phyloP scores from a whole-genome alignment of 2,113 vertebrate genomes.

The Carollia perspicillata region DNA sequence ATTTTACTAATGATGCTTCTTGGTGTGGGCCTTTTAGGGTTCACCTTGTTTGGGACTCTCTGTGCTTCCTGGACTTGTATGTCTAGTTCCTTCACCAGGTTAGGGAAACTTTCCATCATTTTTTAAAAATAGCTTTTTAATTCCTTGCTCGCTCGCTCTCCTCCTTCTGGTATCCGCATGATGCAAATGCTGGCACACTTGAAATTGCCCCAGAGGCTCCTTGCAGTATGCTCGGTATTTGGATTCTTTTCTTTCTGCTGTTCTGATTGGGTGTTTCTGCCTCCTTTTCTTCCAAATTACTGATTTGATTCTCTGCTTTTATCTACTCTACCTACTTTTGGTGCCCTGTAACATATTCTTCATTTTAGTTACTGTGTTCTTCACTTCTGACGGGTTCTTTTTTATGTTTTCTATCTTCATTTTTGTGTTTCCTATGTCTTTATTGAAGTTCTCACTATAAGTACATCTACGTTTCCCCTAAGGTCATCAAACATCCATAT shows the following conservation, averaged over 20 bases:
- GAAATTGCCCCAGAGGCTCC: neutral
- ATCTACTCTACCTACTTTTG: no score
- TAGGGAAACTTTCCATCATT: neutral
- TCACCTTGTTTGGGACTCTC: neutral
- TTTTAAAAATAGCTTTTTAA: no score
- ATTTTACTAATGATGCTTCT: neutral
- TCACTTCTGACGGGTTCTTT: no score
- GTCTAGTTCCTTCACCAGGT: neutral
- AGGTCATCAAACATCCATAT: no score
- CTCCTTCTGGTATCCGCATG: neutral
- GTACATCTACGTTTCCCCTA: no score
- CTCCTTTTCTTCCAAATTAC: neutral
- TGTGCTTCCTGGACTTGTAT: neutral
- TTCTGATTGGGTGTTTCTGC: neutral
- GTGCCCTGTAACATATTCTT: no score
- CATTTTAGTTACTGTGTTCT: no score
- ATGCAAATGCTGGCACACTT: neutral
- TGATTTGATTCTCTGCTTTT: no score
- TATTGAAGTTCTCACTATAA: no score
- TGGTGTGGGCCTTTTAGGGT: neutral
- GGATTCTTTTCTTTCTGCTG: neutral
- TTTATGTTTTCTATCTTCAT: no score
- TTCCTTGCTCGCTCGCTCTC: neutral
- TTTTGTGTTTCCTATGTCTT: no score
- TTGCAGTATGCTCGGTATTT: neutral